Percentiles rank a stretch among this genome's conserved stretches.
phyloP scores from a whole-genome alignment of 2,888 invertebrate genomes.

The Eupithecia dodoneata region DNA sequence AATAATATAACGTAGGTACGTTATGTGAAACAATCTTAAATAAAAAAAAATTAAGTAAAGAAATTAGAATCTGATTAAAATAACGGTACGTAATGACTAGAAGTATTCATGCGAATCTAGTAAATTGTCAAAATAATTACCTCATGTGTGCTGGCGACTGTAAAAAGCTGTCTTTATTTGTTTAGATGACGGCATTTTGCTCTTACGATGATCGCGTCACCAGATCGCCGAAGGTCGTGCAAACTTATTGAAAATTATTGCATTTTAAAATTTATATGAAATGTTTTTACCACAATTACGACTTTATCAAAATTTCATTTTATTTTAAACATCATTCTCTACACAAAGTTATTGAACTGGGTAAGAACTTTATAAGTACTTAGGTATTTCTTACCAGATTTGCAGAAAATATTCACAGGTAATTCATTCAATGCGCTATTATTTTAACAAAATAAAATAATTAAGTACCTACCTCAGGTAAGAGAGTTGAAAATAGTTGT shows the following conservation, averaged over 20 bases:
- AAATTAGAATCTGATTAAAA: background rate
- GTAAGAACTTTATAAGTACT: background rate
- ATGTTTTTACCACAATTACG: background rate
- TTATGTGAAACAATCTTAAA: background rate
- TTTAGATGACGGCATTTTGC: constrained; percentile 60
- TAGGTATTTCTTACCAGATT: background rate
- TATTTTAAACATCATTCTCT: background rate
- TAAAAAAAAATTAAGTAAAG: background rate
- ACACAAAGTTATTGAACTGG: background rate
- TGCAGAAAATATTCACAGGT: background rate
- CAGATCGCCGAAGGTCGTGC: constrained; percentile 68
- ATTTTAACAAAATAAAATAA: background rate
- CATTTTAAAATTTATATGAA: constrained; percentile 5
- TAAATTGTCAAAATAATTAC: background rate
- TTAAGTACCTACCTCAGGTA: background rate
- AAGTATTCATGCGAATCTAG: background rate
- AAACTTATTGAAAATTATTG: constrained; percentile 63
- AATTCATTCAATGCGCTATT: background rate
- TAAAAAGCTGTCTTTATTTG: constrained; percentile 55
- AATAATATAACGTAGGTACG: background rate
- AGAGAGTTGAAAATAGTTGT: background rate
- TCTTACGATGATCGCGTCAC: constrained; percentile 57
- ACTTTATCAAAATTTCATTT: background rate
- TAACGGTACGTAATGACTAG: background rate
- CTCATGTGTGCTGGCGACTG: constrained; percentile 31